Base-by-base conservation (phyloP, 2,797 vertebrate species). In the Pelodytes ibericus region DNA sequence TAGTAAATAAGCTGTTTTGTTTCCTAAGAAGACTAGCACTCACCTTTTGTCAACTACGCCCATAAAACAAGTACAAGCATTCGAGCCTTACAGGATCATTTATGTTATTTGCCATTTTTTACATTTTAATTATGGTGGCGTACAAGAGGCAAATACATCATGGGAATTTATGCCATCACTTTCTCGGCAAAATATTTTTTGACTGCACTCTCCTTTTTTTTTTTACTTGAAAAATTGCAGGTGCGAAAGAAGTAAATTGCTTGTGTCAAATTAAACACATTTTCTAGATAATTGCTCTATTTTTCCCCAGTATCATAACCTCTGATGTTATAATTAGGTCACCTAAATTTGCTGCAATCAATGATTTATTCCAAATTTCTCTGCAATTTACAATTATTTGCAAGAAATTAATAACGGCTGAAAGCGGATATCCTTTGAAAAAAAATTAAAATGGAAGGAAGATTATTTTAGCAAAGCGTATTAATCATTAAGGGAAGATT, bases 291-390 rank as follows among this genome's bases (percentile, higher is more conserved):
- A 78, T 78, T 72, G 69, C 75, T 78, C 69, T 72, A 78, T 78
- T 78, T 77, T 78, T 77, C 69, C 68, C 31, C 39, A 15, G 49
- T 71, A 64, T 62, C 60, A 71, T 78, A 66, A 72, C 59, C 56
- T 72, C 62, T 60, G 69, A 75, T 69, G 75, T 78, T 67, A 60
- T 72, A 78, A 78, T 72, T 78, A 72, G 62, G 75, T 77, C 75
- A 71, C 69, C 64, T 24, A 53, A 72, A 78, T 78, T 51, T 51
- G 27, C 75, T 27, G 69, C 47, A 72, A 78, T 66, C 69, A 72
- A 72, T 66, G 69, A 72, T 78, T 60, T 60, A 67, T 72, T 71
- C n/a, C 69, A 72, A 30, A 53, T 60, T 66, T 26, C 73, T 15
- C 25, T 31, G 25, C 57, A 57, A 68, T 68, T 36, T 36, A 22